A percentile compares a stretch with the other conserved stretches of the same genome.
These are phyloP conservation scores for Drosophila eugracilis DNA, from an alignment of 1,140 invertebrate genomes.

Conservation along the genomic window DNA sequence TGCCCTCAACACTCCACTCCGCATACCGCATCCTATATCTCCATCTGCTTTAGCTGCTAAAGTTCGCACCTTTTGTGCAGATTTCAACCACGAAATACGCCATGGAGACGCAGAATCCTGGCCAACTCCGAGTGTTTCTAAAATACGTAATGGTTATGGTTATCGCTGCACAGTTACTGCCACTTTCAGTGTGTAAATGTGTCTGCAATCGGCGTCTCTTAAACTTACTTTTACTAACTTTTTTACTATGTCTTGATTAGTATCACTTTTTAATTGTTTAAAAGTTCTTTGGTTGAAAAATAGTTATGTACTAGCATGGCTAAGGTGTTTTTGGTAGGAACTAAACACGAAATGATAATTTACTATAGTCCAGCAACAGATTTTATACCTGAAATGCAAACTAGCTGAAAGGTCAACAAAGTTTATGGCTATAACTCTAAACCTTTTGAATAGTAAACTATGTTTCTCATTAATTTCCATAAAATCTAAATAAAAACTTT, in stretches of 20 bases:
- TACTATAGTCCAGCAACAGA: no score
- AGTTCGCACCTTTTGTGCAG: constrained; percentile 66
- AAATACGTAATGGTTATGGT: constrained; percentile 16
- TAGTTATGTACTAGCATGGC: no score
- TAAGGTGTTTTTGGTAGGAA: no score
- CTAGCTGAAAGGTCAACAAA: background rate
- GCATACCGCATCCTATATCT: background rate
- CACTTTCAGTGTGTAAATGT: constrained; percentile 1
- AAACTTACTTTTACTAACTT: background rate
- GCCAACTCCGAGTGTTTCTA: constrained; percentile 19
- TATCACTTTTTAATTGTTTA: background rate
- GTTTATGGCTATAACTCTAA: background rate
- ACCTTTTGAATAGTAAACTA: background rate
- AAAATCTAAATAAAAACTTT: background rate
- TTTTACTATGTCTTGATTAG: background rate
- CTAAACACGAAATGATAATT: no score
- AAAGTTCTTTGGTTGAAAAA: no score
- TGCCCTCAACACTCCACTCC: background rate
- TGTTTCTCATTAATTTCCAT: background rate
- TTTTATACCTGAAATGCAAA: no score
- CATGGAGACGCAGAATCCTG: constrained; percentile 12
- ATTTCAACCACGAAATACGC: constrained; percentile 54
- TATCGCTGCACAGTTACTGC: constrained; percentile 1
- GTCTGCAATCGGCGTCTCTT: no score
- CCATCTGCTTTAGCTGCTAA: constrained; percentile 41